Conservation (phyloP, 2,113 vertebrate species). For the Pachycephala philippinensis region DNA sequence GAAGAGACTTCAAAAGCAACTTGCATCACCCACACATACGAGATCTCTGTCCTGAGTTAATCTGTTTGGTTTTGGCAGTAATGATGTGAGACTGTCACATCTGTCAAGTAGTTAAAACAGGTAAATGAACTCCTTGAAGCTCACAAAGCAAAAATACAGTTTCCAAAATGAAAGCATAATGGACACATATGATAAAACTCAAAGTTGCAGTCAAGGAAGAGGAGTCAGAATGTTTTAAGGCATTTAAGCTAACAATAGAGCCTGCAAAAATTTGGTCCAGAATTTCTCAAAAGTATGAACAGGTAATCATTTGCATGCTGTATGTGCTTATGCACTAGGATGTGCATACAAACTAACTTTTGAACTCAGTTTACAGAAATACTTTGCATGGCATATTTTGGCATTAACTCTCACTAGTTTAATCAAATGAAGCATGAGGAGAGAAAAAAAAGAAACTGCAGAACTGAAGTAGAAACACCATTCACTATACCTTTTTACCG, state of each 20-base stretch:
- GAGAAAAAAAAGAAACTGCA: neutral
- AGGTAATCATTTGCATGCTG: neutral
- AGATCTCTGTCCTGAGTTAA: neutral
- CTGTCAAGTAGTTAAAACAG: neutral
- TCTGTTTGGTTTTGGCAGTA: neutral
- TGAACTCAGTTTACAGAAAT: neutral
- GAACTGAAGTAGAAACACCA: neutral
- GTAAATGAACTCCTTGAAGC: neutral
- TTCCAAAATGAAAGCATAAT: neutral
- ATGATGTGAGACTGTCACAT: neutral
- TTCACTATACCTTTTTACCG: slow-evolving; percentile 85
- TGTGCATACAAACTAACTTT: neutral
- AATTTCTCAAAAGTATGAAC: neutral
- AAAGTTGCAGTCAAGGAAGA: neutral
- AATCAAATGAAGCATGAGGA: neutral
- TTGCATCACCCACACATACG: neutral
- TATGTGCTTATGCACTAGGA: neutral
- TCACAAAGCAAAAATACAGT: neutral
- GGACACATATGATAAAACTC: neutral
- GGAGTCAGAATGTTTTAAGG: neutral
- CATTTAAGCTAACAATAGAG: neutral
- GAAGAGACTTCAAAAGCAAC: neutral
- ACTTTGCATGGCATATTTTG: neutral
- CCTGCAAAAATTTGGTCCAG: neutral
- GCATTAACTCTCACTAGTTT: neutral